Evolutionary conservation across 2,113 vertebrate species (phyloP).

Genomic region (Psophia crepitans): DNA sequence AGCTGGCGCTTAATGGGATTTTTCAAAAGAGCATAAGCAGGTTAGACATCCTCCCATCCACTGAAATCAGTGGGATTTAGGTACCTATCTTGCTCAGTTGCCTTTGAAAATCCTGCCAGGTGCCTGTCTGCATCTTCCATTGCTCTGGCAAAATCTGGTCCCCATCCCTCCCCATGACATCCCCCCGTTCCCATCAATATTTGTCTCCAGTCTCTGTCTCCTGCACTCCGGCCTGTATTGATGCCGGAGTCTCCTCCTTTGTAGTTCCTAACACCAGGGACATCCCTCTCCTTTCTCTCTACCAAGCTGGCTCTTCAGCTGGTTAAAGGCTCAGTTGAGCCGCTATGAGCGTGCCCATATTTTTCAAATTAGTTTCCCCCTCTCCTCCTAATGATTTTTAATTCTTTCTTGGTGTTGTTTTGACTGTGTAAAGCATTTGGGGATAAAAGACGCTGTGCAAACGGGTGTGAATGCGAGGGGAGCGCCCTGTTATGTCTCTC

Average conservation of each 20-base stretch:
- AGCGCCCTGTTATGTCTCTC: not conserved
- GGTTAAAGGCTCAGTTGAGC: conserved; percentile 1
- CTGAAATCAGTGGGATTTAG: not conserved
- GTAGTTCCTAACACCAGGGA: conserved; percentile 10
- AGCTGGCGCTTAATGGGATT: conserved; percentile 42
- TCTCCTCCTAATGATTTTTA: not conserved
- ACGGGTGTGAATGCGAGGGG: not conserved
- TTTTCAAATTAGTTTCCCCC: not conserved
- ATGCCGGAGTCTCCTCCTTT: not conserved
- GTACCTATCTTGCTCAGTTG: not conserved
- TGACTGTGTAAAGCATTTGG: not conserved
- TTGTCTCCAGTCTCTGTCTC: not conserved
- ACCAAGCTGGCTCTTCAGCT: not conserved
- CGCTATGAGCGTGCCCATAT: not conserved
- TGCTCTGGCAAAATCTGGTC: conserved; percentile 26
- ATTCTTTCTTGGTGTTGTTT: not conserved
- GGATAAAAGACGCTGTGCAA: not conserved
- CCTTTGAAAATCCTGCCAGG: conserved; percentile 23
- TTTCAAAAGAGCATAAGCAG: conserved; percentile 49
- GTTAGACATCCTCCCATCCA: conserved; percentile 14
- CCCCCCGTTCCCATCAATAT: not conserved
- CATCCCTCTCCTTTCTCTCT: not conserved
- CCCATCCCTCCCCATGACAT: not conserved
- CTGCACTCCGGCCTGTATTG: not conserved
- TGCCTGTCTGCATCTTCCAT: conserved; percentile 7